These are phyloP conservation scores for Sebastes goodei DNA, from an alignment of 2,797 vertebrate genomes.

Conservation along the genomic window DNA sequence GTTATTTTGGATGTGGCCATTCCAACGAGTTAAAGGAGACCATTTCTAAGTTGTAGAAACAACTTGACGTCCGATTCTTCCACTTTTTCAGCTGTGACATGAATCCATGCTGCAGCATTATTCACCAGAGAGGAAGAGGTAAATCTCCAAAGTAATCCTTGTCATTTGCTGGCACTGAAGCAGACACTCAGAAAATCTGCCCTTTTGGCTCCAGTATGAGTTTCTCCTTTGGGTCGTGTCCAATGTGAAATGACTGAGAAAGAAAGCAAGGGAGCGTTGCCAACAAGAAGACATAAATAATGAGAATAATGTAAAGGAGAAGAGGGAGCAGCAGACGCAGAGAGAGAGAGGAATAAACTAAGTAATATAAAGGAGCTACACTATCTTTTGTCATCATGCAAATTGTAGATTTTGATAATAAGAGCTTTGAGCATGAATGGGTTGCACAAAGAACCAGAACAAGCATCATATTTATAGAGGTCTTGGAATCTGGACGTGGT, in stretches of 20 bases:
- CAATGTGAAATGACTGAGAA: conserved; percentile 47
- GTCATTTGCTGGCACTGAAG: conserved; percentile 52
- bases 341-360: neutral
- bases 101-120: conserved; percentile 26
- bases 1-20: neutral
- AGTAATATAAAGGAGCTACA: neutral
- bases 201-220: conserved; percentile 32
- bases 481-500: neutral
- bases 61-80: neutral
- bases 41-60: neutral
- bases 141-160: conserved; percentile 60
- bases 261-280: neutral
- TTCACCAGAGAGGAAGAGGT: conserved; percentile 27
- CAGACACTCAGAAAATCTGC: conserved; percentile 50
- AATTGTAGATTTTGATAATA: conserved; percentile 58
- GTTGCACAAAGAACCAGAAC: conserved; percentile 12
- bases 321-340: neutral
- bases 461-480: conserved; percentile 36
- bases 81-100: conserved; percentile 1
- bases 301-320: neutral
- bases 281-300: conserved; percentile 39
- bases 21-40: neutral
- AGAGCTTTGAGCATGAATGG: conserved; percentile 31
- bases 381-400: conserved; percentile 28
- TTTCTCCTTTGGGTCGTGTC: conserved; percentile 42